Conservation (phyloP, 2,797 vertebrate species). For the Australoheros facetus region DNA sequence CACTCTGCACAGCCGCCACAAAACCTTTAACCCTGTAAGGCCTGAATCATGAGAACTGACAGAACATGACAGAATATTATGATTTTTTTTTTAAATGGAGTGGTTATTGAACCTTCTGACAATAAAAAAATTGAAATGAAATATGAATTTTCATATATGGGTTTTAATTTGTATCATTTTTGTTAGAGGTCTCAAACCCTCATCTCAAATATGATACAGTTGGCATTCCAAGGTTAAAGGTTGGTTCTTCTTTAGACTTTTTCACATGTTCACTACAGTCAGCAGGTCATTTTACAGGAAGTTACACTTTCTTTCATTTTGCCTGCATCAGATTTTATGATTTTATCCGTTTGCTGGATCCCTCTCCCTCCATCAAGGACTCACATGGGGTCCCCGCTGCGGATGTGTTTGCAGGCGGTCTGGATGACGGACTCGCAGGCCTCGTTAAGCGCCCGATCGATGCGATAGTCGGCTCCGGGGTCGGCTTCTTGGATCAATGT, state of each 20-base stretch:
- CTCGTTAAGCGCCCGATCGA: slow-evolving; percentile 94
- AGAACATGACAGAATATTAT: too few relatives aligned
- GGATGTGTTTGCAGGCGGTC: slow-evolving; percentile 98
- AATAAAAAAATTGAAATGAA: too few relatives aligned
- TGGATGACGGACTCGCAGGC: slow-evolving; percentile 97
- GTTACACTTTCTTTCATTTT: neutral
- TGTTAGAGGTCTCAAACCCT: too few relatives aligned
- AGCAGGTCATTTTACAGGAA: neutral
- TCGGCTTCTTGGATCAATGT: slow-evolving; percentile 94
- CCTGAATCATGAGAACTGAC: too few relatives aligned
- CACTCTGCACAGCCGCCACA: neutral
- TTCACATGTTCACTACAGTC: neutral
- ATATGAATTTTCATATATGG: too few relatives aligned
- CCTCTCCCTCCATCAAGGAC: slow-evolving; percentile 24
- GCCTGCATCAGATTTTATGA: neutral
- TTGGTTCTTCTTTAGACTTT: neutral
- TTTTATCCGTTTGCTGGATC: neutral
- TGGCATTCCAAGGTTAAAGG: neutral
- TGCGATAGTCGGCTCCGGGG: slow-evolving; percentile 95
- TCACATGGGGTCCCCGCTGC: slow-evolving; percentile 96
- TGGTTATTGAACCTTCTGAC: too few relatives aligned
- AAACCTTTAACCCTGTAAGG: too few relatives aligned
- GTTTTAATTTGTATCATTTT: too few relatives aligned
- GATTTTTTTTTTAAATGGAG: too few relatives aligned
- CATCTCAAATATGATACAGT: too few relatives aligned